Evolutionary conservation across 2,113 vertebrate species (phyloP), one percentile per base, ranked within the genome.

Genomic region (Melanerpes aurifrons): DNA sequence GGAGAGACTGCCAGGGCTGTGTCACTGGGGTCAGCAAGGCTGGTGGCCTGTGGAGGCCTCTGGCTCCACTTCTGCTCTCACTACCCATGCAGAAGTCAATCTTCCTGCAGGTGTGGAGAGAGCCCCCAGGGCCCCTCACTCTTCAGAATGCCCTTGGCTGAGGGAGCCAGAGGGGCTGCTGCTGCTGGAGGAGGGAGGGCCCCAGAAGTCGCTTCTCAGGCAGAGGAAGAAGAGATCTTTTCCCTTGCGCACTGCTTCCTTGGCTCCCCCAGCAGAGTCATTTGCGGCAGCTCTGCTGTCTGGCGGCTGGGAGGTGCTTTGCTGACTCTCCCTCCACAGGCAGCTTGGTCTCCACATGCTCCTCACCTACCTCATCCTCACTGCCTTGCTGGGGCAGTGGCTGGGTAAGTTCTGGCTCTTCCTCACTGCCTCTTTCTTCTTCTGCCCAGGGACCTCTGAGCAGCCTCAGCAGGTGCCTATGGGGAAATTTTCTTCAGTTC

Each of bases 401-500:
- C 43, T 22, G 4, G 66, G 50, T 83, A 31, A 58, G 50, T 71
- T 16, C 43, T 31, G 20, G 0, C 13, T 4, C 58, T 57, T 2
- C 8, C 1, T 14, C 6, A 45, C 14, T 1, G 2, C 7, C 9
- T 35, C 2, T 3, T 37, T 14, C 25, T 15, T 37, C 29, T 54
- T 16, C 7, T 4, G 25, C 32, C 6, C 3, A 3, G 18, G 14
- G 73, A 59, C 22, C 32, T 3, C 8, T 64, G 2, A 6, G 2
- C 32, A 45, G 4, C 16, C 6, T 31, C 12, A 45, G 7, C 19
- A 31, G 5, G 5, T 2, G 1, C 3, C 3, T n/a, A 17, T 3
- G 4, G 1, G 3, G 13, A 89, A 9, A 4, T 24, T 1, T 3
- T 5, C 24, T 0, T 40, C 15, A 45, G 21, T 1, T 3, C 2